Evolutionary conservation across 1,140 invertebrate species (phyloP).

Genomic region (Amphibalanus amphitrite): DNA sequence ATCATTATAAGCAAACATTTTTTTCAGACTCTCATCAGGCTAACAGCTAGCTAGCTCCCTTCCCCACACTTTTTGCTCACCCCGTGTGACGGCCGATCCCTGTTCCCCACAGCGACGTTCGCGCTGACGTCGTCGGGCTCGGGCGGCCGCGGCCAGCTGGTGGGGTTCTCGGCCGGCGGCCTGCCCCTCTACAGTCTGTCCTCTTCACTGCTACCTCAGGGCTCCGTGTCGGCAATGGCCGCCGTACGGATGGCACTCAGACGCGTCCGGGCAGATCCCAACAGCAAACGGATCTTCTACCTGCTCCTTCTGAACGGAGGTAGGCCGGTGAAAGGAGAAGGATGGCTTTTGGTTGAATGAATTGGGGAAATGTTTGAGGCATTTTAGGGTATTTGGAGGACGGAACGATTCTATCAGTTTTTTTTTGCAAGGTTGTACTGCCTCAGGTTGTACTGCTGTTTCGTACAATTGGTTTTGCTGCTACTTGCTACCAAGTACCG

Average conservation of each 20-base stretch:
- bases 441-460: too few relatives aligned
- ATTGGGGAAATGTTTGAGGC: too few relatives aligned
- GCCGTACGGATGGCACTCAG: conserved; percentile 18
- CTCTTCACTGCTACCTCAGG: conserved; percentile 9
- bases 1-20: too few relatives aligned
- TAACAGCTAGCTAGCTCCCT: too few relatives aligned
- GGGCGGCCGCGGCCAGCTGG: conserved; percentile 6
- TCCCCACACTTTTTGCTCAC: too few relatives aligned
- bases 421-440: too few relatives aligned
- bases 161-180: conserved; percentile 5
- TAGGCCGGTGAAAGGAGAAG: conserved; percentile 14
- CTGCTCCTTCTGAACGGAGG: conserved; percentile 35
- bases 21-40: too few relatives aligned
- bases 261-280: conserved; percentile 30
- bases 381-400: too few relatives aligned
- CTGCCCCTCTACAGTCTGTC: conserved; percentile 13
- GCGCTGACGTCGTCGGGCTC: conserved; percentile 13
- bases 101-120: conserved; percentile 13
- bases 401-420: too few relatives aligned
- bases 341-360: too few relatives aligned
- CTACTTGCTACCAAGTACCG: too few relatives aligned
- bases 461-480: too few relatives aligned
- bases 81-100: neutral
- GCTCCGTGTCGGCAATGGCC: conserved; percentile 10
- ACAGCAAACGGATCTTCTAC: conserved; percentile 36